Evolutionary conservation across 2,888 invertebrate genomes (phyloP).

Genomic region (Atethmia centrago): DNA sequence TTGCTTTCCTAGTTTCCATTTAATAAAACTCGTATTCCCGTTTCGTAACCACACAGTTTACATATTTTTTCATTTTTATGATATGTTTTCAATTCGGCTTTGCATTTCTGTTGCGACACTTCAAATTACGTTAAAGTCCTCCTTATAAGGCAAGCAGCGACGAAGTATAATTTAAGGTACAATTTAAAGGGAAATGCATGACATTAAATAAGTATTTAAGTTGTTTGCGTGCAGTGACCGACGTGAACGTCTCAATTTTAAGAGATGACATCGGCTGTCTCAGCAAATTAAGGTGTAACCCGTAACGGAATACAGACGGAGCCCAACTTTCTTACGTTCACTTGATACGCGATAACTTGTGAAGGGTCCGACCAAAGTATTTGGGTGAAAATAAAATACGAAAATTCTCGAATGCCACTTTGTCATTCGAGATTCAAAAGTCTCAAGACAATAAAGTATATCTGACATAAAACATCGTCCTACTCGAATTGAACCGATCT

Average conservation of each 20-base stretch:
- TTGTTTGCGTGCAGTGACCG: constrained; percentile 72
- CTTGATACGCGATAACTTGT: constrained; percentile 71
- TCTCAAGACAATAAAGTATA: constrained; percentile 40
- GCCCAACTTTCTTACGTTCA: constrained; percentile 71
- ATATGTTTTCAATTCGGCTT: constrained; percentile 54
- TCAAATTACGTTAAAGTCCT: constrained; percentile 63
- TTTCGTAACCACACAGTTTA: constrained; percentile 21
- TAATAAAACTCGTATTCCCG: constrained; percentile 16
- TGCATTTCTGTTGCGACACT: constrained; percentile 62
- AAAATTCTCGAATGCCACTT: constrained; percentile 43
- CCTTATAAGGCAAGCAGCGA: constrained; percentile 63
- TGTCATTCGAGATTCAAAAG: constrained; percentile 55
- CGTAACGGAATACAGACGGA: constrained; percentile 68
- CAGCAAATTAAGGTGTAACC: constrained; percentile 75
- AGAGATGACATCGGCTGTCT: constrained; percentile 76
- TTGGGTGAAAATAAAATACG: constrained; percentile 59
- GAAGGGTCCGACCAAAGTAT: constrained; percentile 74
- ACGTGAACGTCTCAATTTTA: constrained; percentile 78
- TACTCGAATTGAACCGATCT: constrained; percentile 46
- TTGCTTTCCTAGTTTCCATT: no score
- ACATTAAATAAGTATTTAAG: constrained; percentile 78
- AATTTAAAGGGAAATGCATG: constrained; percentile 76
- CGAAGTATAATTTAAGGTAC: constrained; percentile 71
- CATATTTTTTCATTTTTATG: constrained; percentile 47
- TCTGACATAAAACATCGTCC: constrained; percentile 26